Evolutionary conservation across 2,888 invertebrate genomes (phyloP).

Genomic region (Taphrorychus bicolor): DNA sequence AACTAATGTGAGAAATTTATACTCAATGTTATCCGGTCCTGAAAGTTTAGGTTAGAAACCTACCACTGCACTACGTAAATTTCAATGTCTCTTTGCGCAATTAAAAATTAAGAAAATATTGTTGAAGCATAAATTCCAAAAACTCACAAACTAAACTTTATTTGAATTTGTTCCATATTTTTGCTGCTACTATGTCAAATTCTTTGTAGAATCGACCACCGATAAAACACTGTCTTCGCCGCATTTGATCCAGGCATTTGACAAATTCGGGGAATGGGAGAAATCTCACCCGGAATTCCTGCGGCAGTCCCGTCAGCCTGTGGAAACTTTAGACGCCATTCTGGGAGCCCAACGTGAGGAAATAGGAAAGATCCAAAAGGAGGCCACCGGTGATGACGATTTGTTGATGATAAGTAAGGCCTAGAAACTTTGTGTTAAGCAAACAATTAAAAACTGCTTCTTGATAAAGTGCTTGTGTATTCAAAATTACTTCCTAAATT

Average conservation of each 20-base stretch:
- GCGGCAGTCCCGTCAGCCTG: conserved; percentile 2
- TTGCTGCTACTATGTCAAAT: no score
- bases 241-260: conserved; percentile 12
- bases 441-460: background rate
- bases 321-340: conserved; percentile 27
- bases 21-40: no score
- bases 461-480: no score
- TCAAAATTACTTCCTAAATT: background rate
- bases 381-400: conserved; percentile 34
- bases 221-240: conserved; percentile 18
- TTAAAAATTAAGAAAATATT: no score
- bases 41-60: no score
- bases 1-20: no score
- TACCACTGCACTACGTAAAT: no score
- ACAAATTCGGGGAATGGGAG: background rate
- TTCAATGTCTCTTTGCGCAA: no score
- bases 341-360: conserved; percentile 36
- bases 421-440: background rate
- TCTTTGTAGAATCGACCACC: background rate
- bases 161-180: no score
- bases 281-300: conserved; percentile 6
- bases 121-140: no score
- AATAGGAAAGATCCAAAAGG: conserved; percentile 29
- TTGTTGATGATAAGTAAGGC: conserved; percentile 40
- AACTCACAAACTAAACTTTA: no score